Evolutionary conservation across 2,888 invertebrate species (phyloP).

Genomic region (Macroteleia sp.): DNA sequence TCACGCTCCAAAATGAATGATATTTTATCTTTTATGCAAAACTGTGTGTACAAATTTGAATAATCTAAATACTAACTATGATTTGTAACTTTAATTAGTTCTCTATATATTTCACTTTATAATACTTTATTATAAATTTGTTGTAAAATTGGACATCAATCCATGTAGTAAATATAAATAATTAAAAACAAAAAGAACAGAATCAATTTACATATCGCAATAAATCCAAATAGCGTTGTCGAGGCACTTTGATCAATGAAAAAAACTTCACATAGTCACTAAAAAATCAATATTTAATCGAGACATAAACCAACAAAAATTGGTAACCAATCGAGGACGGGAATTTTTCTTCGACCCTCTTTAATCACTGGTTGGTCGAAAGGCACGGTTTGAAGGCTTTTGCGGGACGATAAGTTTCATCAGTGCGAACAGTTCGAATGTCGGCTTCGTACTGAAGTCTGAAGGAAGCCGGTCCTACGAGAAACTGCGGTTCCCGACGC

Average conservation of each 20-base stretch:
- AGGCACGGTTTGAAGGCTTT: slow-evolving; percentile 38
- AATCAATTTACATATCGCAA: slow-evolving; percentile 5
- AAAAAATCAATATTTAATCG: not conserved
- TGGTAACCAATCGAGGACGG: not conserved
- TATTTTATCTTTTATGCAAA: too few species aligned
- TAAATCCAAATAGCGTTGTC: slow-evolving; percentile 25
- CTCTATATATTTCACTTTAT: too few species aligned
- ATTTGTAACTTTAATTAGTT: too few species aligned
- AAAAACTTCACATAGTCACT: slow-evolving; percentile 39
- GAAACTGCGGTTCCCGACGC: slow-evolving; percentile 69
- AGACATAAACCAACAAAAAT: too few species aligned
- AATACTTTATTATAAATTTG: too few species aligned
- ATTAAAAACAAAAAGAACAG: too few species aligned
- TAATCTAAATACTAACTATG: too few species aligned
- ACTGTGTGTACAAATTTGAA: too few species aligned
- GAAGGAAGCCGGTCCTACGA: slow-evolving; percentile 76
- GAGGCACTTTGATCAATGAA: slow-evolving; percentile 21
- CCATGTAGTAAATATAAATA: too few species aligned
- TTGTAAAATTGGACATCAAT: too few species aligned
- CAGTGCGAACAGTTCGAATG: slow-evolving; percentile 77
- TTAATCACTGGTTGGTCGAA: slow-evolving; percentile 16
- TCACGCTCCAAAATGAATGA: too few species aligned
- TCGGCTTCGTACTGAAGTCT: slow-evolving; percentile 82
- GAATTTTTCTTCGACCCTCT: not conserved
- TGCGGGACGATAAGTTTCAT: slow-evolving; percentile 64